Percentiles rank a stretch among this genome's conserved stretches.
phyloP scores from a whole-genome alignment of 2,113 vertebrate genomes.

The Herpetotheres cachinnans region DNA sequence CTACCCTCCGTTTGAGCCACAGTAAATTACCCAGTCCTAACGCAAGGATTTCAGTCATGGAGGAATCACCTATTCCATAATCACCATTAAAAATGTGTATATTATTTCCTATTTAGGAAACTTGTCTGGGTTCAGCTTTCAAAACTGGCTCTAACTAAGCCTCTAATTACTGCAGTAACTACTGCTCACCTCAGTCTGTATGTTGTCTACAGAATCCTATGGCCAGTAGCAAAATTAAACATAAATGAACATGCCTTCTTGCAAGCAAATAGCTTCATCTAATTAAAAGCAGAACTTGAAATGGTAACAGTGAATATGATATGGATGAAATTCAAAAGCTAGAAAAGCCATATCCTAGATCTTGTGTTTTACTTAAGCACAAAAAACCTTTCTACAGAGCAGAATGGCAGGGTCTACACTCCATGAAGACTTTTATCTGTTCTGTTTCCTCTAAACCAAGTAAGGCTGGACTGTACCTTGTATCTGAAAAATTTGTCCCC shows the following conservation, averaged over 20 bases:
- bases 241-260: background rate
- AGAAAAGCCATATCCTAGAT: background rate
- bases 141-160: background rate
- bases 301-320: background rate
- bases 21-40: background rate
- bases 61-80: background rate
- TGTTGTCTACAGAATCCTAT: background rate
- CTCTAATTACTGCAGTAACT: background rate
- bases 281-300: background rate
- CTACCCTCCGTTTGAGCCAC: background rate
- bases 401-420: background rate
- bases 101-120: background rate
- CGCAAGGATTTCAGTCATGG: background rate
- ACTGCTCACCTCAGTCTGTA: background rate
- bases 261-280: background rate
- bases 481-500: constrained; percentile 66
- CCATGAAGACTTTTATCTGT: background rate
- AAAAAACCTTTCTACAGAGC: background rate
- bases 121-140: background rate
- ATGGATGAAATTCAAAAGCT: background rate
- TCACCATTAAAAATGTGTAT: background rate
- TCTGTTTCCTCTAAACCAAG: background rate
- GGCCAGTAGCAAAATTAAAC: background rate
- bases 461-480: constrained; percentile 44
- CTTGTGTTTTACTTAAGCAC: background rate